These are phyloP conservation scores for Cariama cristata DNA, from an alignment of 2,113 vertebrate genomes.

Conservation along the genomic window DNA sequence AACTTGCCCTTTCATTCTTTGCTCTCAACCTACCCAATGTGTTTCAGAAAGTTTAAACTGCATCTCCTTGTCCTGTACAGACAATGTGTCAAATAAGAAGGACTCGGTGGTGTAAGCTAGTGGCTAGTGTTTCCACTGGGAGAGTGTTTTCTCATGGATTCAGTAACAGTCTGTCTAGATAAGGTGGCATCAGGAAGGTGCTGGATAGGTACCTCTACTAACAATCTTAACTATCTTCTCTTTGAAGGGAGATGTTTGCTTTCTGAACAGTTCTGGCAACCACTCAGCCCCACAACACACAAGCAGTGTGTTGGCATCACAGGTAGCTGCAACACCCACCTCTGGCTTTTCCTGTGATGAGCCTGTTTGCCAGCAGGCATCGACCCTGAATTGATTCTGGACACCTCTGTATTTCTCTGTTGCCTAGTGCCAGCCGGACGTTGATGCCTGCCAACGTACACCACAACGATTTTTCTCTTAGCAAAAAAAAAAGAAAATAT, in stretches of 20 bases:
- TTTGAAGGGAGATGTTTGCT: neutral
- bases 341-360: neutral
- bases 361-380: neutral
- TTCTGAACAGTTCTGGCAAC: neutral
- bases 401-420: neutral
- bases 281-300: neutral
- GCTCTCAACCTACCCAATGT: neutral
- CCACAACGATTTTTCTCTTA: neutral
- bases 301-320: neutral
- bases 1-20: neutral
- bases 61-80: neutral
- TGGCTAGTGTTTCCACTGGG: neutral
- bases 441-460: neutral
- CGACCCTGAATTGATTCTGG: neutral
- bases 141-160: neutral
- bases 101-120: neutral
- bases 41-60: neutral
- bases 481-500: neutral
- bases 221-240: neutral
- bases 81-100: neutral
- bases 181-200: neutral
- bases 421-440: accelerated
- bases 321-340: neutral
- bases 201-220: neutral
- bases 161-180: neutral